Conservation (phyloP, 2,888 invertebrate genomes). For the Tetramorium bicarinatum region DNA sequence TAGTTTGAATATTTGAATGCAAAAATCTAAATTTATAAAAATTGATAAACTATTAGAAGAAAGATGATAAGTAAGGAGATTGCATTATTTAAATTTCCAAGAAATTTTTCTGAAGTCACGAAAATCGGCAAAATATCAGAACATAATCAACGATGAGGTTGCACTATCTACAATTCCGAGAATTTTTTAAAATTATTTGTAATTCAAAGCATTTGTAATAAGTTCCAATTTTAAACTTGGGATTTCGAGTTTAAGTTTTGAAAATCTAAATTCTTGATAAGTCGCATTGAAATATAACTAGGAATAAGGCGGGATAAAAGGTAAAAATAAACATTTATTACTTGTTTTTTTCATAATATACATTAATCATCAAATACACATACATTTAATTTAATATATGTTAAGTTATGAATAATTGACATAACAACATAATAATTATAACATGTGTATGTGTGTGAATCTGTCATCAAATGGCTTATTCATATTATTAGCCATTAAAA, state of each 20-base stretch:
- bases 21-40: no score
- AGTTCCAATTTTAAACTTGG: no score
- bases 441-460: no score
- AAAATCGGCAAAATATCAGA: background rate
- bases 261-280: no score
- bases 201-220: no score
- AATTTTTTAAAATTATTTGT: no score
- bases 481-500: background rate
- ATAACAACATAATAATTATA: background rate
- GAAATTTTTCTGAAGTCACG: background rate
- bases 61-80: no score
- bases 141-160: background rate
- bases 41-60: no score
- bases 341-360: background rate
- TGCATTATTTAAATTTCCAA: background rate
- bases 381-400: background rate
- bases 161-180: background rate
- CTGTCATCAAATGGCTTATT: background rate
- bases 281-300: background rate
- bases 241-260: no score
- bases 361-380: no score
- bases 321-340: background rate
- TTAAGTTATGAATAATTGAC: no score
- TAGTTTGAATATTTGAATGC: background rate
- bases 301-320: no score